phyloP scores from a whole-genome alignment of 2,888 invertebrate genomes.

The Drosophila neotestacea region DNA sequence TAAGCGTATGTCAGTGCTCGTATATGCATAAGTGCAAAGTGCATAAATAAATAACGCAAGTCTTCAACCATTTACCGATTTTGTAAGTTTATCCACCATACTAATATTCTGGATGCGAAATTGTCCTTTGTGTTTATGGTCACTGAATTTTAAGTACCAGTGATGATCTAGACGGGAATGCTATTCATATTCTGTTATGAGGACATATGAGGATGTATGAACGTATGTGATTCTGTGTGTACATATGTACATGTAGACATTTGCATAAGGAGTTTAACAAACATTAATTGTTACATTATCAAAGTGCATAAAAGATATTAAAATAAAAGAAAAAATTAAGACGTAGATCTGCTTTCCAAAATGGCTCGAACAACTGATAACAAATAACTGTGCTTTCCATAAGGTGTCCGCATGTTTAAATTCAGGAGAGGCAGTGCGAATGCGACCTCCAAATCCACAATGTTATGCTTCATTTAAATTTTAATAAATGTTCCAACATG shows the following conservation, averaged over 20 bases:
- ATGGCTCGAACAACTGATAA: no score
- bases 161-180: background rate
- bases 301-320: background rate
- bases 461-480: no score
- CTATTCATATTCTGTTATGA: background rate
- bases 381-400: no score
- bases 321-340: background rate
- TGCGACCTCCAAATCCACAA: no score
- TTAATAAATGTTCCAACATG: no score
- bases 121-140: background rate
- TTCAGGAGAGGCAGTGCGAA: no score
- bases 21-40: constrained; percentile 1
- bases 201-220: background rate
- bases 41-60: constrained; percentile 2
- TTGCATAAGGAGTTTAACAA: background rate
- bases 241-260: background rate
- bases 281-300: background rate
- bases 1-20: background rate
- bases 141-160: background rate
- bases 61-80: background rate
- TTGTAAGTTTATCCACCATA: background rate
- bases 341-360: no score
- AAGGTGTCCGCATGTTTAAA: no score
- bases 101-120: background rate
- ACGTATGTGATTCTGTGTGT: background rate